A percentile compares a stretch with the other conserved stretches of the same genome.
Evolutionary conservation across 2,888 invertebrate species (phyloP).

Genomic region (Horisme vitalbata): DNA sequence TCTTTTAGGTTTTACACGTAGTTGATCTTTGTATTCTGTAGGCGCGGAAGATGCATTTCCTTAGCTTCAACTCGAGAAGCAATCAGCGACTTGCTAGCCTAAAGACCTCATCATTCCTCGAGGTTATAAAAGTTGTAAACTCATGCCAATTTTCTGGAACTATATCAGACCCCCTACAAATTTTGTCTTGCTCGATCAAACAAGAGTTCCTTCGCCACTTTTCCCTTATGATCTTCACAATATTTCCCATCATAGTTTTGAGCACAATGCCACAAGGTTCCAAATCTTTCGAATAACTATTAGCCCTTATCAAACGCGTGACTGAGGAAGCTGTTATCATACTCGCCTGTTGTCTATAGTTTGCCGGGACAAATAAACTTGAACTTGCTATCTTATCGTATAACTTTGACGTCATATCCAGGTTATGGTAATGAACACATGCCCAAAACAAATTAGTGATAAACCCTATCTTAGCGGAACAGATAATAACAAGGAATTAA

Average conservation of each 20-base stretch:
- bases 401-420: not conserved
- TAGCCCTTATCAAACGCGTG: not conserved
- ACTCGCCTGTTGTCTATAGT: not conserved
- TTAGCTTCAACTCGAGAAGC: conserved; percentile 97
- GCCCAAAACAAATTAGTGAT: not conserved
- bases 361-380: conserved; percentile 3
- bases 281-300: too few relatives aligned
- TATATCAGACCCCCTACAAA: too few relatives aligned
- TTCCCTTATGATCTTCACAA: too few relatives aligned
- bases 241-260: too few relatives aligned
- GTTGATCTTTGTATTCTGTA: conserved; percentile 89
- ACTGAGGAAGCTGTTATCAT: not conserved
- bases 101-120: conserved; percentile 99
- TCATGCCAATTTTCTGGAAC: too few relatives aligned
- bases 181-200: too few relatives aligned
- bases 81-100: conserved; percentile 95
- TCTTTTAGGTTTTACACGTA: too few relatives aligned
- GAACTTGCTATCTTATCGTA: conserved; percentile 1
- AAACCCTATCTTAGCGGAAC: not conserved
- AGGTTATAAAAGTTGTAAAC: too few relatives aligned
- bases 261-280: too few relatives aligned
- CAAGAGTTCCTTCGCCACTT: too few relatives aligned
- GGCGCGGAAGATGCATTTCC: conserved; percentile 95
- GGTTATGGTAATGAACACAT: not conserved
- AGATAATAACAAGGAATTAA: not conserved